Evolutionary conservation across 2,888 invertebrate genomes (phyloP).

Genomic region (Heliconius aoede): DNA sequence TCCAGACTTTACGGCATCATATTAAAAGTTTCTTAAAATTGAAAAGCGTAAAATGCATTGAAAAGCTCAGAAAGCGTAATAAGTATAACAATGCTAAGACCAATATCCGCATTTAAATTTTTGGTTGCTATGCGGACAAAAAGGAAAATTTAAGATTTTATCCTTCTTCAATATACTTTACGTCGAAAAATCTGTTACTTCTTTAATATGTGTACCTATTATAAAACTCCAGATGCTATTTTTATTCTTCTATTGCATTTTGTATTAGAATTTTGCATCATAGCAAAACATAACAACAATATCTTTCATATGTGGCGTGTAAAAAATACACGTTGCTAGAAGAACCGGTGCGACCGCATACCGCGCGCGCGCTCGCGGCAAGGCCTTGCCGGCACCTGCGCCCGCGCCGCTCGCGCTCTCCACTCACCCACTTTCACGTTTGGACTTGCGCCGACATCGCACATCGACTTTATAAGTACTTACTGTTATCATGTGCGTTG

Average conservation of each 20-base stretch:
- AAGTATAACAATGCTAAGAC: slow-evolving; percentile 35
- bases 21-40: not conserved
- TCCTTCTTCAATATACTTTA: not conserved
- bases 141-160: slow-evolving; percentile 20
- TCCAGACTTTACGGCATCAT: too few relatives aligned
- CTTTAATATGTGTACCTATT: too few relatives aligned
- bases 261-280: slow-evolving; percentile 70
- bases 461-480: slow-evolving; percentile 43
- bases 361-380: slow-evolving; percentile 78
- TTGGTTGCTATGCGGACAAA: slow-evolving; percentile 42
- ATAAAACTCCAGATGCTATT: not conserved
- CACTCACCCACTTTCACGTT: slow-evolving; percentile 71
- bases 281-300: slow-evolving; percentile 81
- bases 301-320: slow-evolving; percentile 79
- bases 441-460: slow-evolving; percentile 51
- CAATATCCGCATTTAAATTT: slow-evolving; percentile 39
- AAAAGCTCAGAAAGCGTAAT: slow-evolving; percentile 21
- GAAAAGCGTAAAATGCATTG: too few relatives aligned
- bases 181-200: not conserved
- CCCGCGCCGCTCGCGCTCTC: slow-evolving; percentile 52
- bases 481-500: slow-evolving; percentile 39
- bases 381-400: slow-evolving; percentile 72
- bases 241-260: not conserved
- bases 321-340: slow-evolving; percentile 81
- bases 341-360: slow-evolving; percentile 83